These are phyloP conservation scores for Ceratoteleas bidentatus DNA, from an alignment of 1,140 invertebrate species.

Conservation along the genomic window DNA sequence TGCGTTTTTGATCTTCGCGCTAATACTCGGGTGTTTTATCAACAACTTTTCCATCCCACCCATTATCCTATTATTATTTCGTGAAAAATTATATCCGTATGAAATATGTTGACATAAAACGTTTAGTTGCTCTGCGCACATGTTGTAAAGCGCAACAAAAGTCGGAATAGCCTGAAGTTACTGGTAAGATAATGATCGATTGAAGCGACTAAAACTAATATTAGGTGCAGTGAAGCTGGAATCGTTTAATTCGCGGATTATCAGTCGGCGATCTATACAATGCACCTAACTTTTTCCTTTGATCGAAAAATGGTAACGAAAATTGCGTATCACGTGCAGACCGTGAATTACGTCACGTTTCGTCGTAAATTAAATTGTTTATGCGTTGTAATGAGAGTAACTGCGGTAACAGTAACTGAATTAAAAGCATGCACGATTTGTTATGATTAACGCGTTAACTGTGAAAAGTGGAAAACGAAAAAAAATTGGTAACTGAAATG, in stretches of 20 bases:
- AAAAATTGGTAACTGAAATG: too few species aligned
- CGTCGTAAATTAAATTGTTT: slow-evolving; percentile 7
- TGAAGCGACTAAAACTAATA: slow-evolving; percentile 34
- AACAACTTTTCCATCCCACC: too few species aligned
- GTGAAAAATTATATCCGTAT: too few species aligned
- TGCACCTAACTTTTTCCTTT: slow-evolving; percentile 32
- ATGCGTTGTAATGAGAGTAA: neutral
- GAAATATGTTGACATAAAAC: too few species aligned
- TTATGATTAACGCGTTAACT: too few species aligned
- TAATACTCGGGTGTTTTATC: too few species aligned
- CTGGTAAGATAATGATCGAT: slow-evolving; percentile 26
- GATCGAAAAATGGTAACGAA: slow-evolving; percentile 27
- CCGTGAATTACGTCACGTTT: slow-evolving; percentile 9
- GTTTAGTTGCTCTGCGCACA: too few species aligned
- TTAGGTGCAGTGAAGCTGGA: slow-evolving; percentile 23
- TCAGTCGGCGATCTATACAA: slow-evolving; percentile 25
- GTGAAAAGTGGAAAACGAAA: too few species aligned
- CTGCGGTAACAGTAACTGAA: neutral
- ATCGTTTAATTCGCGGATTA: slow-evolving; percentile 39
- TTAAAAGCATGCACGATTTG: too few species aligned
- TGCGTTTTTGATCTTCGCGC: too few species aligned
- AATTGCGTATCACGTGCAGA: slow-evolving; percentile 10
- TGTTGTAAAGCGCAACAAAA: slow-evolving; percentile 37
- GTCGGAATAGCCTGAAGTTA: slow-evolving; percentile 25
- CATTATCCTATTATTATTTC: too few species aligned